These are phyloP conservation scores for Drosophila jambulina DNA, from an alignment of 1,140 invertebrate species.

Conservation along the genomic window DNA sequence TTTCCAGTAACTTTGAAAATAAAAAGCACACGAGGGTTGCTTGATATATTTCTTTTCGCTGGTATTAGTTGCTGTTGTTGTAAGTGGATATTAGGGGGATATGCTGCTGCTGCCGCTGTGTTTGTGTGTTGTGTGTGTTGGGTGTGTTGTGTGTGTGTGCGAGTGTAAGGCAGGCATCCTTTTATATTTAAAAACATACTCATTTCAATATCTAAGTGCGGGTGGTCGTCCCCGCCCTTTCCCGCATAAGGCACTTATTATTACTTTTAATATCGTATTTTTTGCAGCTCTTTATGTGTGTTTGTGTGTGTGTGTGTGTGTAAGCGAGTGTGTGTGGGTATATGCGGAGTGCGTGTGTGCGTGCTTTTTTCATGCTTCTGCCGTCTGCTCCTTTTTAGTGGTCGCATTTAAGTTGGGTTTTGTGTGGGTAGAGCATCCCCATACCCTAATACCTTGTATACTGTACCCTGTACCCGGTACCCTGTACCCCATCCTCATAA, in stretches of 20 bases:
- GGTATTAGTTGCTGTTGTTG: constrained; percentile 69
- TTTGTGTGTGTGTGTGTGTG: constrained; percentile 21
- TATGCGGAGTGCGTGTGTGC: constrained; percentile 29
- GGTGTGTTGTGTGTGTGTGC: constrained; percentile 42
- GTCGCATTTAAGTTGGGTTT: constrained; percentile 61
- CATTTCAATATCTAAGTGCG: constrained; percentile 82
- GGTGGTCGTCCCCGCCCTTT: constrained; percentile 32
- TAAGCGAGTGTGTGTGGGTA: constrained; percentile 22
- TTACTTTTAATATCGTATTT: constrained; percentile 81
- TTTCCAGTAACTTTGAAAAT: constrained; percentile 66
- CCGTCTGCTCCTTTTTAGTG: constrained; percentile 58
- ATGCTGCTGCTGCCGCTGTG: constrained; percentile 7
- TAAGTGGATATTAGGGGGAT: constrained; percentile 69
- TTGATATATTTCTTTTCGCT: constrained; percentile 77
- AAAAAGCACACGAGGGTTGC: constrained; percentile 77
- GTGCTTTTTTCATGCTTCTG: constrained; percentile 57
- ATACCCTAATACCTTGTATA: background rate
- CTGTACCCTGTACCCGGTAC: background rate
- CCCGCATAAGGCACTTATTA: constrained; percentile 75
- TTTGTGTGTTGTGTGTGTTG: constrained; percentile 35
- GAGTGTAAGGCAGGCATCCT: constrained; percentile 62
- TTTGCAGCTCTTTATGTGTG: constrained; percentile 29
- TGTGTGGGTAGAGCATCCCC: constrained; percentile 2
- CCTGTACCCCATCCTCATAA: background rate
- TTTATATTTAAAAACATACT: constrained; percentile 80